Evolutionary conservation across 2,113 vertebrate genomes (phyloP), one percentile per base, ranked within the genome.

Genomic region (Saccopteryx leptura): DNA sequence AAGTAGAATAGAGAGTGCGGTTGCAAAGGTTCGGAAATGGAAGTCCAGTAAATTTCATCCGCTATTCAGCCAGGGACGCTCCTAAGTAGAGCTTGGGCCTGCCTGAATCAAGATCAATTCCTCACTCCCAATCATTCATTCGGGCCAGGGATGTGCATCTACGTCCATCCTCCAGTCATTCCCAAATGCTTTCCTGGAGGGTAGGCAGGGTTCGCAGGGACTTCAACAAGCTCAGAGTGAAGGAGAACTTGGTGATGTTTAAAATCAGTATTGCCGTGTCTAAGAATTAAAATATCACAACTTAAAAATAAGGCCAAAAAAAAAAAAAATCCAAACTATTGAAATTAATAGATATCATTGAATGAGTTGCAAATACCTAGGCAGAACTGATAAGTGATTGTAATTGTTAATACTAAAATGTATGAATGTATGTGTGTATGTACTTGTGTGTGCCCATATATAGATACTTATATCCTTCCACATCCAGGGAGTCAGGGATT

Each of bases 1-100:
- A 82, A 96, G 88, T 48, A 15, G 61, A 98, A 71, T 26, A 65
- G 84, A 94, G 87, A 91, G 91, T 95, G 92, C 1, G 56, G 93
- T 60, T 95, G 96, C 91, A 97, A 89, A 94, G 91, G 54, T 93
- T 98, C 93, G 81, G 79, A 18, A 74, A 39, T 68, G 80, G 97
- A 97, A 98, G 97, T 96, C n/a, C 71, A 97, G 97, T 91, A 93
- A 95, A 97, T 98, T 97, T 97, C 97, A 95, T 95, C 90, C 96
- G 96, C 96, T 97, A 0, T 94, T 96, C 91, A 75, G 86, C 65
- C 4, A 65, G 65, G 78, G 80, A 93, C 8, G 28, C 93, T 95
- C 68, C 1, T 5, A 26, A 94, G 46, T 79, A 89, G 82, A 96
- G 96, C 92, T 86, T 69, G 95, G 39, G 90, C 95, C 92, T 76